phyloP scores from a whole-genome alignment of 2,113 vertebrate species.

The Seriola rivoliana region DNA sequence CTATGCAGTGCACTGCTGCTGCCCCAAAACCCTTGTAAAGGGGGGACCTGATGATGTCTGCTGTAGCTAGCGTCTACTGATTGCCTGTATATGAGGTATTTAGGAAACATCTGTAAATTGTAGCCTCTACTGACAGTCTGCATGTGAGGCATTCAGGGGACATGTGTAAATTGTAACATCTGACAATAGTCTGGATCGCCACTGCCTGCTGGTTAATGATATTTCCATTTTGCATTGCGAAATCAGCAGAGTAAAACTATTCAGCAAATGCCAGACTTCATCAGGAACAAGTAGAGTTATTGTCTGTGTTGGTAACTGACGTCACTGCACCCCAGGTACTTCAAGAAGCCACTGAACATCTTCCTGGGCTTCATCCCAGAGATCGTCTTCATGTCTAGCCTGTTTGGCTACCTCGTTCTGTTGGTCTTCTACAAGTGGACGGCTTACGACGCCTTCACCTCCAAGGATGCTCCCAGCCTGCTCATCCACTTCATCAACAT shows the following conservation, averaged over 20 bases:
- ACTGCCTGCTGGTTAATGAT: neutral
- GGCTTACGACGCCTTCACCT: conserved; percentile 89
- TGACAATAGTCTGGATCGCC: no score
- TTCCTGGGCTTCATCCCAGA: conserved; percentile 97
- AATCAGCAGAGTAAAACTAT: neutral
- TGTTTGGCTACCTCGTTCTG: conserved; percentile 96
- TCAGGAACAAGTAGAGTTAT: neutral
- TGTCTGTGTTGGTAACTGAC: conserved; percentile 1
- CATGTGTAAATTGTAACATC: no score
- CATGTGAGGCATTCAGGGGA: no score
- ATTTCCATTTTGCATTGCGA: neutral
- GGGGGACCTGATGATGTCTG: no score
- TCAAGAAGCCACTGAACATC: conserved; percentile 97
- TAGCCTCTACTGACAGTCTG: no score
- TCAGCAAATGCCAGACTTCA: neutral
- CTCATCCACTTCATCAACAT: conserved; percentile 99
- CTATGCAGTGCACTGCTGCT: no score
- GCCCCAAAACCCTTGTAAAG: no score
- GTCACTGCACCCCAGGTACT: conserved; percentile 87
- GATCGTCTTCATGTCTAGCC: conserved; percentile 93
- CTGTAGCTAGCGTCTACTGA: no score
- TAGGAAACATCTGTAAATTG: no score
- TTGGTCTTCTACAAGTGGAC: conserved; percentile 97
- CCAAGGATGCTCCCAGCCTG: conserved; percentile 93
- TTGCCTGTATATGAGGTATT: no score